These are phyloP conservation scores for Hippocampus mohnikei DNA, from an alignment of 2,113 vertebrate genomes.

Conservation along the genomic window DNA sequence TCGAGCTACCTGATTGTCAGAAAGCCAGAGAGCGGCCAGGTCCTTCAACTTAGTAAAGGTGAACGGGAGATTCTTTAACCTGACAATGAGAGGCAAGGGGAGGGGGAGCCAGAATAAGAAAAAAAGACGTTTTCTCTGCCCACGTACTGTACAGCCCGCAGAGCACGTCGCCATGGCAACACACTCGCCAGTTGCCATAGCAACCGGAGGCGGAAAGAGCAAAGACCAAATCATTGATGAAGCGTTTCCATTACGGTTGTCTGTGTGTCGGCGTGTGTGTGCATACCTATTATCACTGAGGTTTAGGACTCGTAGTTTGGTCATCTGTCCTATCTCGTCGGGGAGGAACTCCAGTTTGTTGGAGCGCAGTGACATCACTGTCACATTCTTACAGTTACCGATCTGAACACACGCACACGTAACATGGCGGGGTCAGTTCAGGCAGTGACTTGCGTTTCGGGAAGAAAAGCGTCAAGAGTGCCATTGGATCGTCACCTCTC, in stretches of 20 bases:
- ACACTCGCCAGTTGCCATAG: constrained; percentile 50
- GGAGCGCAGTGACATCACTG: constrained; percentile 95
- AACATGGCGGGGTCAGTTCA: constrained; percentile 9
- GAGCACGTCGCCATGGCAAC: constrained; percentile 56
- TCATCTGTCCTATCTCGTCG: constrained; percentile 98
- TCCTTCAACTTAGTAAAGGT: constrained; percentile 98
- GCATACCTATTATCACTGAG: constrained; percentile 95
- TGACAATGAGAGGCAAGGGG: constrained; percentile 53
- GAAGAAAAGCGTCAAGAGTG: neutral
- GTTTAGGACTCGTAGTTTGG: constrained; percentile 93
- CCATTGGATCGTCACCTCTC: constrained; percentile 78
- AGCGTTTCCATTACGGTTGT: constrained; percentile 11
- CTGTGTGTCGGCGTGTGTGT: constrained; percentile 1
- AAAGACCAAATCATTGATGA: constrained; percentile 44
- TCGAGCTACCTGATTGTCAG: constrained; percentile 94
- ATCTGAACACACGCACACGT: constrained; percentile 75
- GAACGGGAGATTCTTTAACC: constrained; percentile 96
- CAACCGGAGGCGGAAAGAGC: constrained; percentile 30
- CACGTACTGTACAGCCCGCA: constrained; percentile 58
- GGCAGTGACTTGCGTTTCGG: neutral
- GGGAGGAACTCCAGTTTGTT: constrained; percentile 98
- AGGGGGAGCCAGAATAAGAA: constrained; percentile 8
- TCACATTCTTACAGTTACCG: constrained; percentile 95
- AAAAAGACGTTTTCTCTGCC: constrained; percentile 47
- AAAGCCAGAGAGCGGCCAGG: constrained; percentile 96